Evolutionary conservation across 2,797 vertebrate genomes (phyloP).

Genomic region (Rousettus madagascariensis): DNA sequence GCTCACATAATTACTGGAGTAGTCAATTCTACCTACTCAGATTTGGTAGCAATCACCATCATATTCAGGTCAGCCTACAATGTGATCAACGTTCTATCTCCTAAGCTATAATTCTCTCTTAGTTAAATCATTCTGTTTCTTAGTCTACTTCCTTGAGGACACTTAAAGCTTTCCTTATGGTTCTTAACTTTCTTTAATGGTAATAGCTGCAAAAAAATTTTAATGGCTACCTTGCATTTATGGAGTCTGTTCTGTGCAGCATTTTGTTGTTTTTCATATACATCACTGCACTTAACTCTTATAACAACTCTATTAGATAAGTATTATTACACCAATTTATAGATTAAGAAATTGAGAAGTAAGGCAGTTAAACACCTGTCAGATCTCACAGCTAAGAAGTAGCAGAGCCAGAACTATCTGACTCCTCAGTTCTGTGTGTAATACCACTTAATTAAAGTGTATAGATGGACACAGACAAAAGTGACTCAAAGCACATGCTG

Average conservation of each 20-base stretch:
- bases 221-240: not conserved
- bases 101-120: not conserved
- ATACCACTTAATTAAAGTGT: not conserved
- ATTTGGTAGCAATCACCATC: not conserved
- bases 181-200: not conserved
- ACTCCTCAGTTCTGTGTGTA: not conserved
- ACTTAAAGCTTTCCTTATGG: not conserved
- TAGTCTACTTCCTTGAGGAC: not conserved
- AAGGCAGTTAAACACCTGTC: not conserved
- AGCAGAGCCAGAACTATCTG: not conserved
- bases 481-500: not conserved
- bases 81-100: not conserved
- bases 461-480: not conserved
- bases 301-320: not conserved
- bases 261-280: slow-evolving; percentile 5
- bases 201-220: not conserved
- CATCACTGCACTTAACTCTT: not conserved
- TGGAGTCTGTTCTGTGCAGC: not conserved
- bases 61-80: not conserved
- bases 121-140: not conserved
- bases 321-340: not conserved
- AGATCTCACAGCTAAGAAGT: not conserved
- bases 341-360: not conserved
- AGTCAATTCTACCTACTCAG: not conserved
- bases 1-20: not conserved